Percentiles rank a stretch among this genome's conserved stretches.
Conservation (phyloP, 2,888 invertebrate species). For the Leucoptera coffeella region DNA sequence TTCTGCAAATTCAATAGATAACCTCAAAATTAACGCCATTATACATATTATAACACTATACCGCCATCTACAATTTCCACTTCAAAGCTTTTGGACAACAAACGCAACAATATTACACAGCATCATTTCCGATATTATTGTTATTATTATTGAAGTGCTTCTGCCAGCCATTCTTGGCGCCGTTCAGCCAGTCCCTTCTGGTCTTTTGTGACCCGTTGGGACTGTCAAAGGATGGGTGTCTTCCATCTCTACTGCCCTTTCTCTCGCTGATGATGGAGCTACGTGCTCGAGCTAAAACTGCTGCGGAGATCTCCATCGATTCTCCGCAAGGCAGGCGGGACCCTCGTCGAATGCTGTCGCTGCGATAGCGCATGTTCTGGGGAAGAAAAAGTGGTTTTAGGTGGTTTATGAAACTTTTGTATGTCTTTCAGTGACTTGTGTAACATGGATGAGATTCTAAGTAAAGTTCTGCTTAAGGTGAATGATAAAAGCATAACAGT, state of each 20-base stretch:
- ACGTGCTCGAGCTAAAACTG: slow-evolving; percentile 29
- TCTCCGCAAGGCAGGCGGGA: slow-evolving; percentile 39
- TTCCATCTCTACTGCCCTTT: slow-evolving; percentile 11
- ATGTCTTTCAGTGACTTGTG: too few relatives aligned
- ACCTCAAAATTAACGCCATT: too few relatives aligned
- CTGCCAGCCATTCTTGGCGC: slow-evolving; percentile 20
- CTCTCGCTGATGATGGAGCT: slow-evolving; percentile 22
- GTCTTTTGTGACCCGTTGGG: slow-evolving; percentile 17
- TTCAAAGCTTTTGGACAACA: too few relatives aligned
- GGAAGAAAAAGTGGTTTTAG: too few relatives aligned
- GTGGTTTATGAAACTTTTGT: too few relatives aligned
- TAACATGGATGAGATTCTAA: too few relatives aligned
- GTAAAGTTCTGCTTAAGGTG: too few relatives aligned
- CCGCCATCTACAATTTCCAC: too few relatives aligned
- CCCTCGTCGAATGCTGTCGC: slow-evolving; percentile 23
- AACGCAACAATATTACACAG: slow-evolving; percentile 15
- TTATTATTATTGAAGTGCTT: slow-evolving; percentile 33
- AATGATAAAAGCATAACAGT: too few relatives aligned
- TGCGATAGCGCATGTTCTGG: slow-evolving; percentile 25
- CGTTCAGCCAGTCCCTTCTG: neutral
- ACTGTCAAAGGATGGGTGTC: slow-evolving; percentile 16
- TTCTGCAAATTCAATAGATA: too few relatives aligned
- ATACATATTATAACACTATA: too few relatives aligned
- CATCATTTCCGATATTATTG: slow-evolving; percentile 25
- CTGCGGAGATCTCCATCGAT: slow-evolving; percentile 44